Evolutionary conservation across 1,140 invertebrate species (phyloP).

Genomic region (Philopotamus ludificatus): DNA sequence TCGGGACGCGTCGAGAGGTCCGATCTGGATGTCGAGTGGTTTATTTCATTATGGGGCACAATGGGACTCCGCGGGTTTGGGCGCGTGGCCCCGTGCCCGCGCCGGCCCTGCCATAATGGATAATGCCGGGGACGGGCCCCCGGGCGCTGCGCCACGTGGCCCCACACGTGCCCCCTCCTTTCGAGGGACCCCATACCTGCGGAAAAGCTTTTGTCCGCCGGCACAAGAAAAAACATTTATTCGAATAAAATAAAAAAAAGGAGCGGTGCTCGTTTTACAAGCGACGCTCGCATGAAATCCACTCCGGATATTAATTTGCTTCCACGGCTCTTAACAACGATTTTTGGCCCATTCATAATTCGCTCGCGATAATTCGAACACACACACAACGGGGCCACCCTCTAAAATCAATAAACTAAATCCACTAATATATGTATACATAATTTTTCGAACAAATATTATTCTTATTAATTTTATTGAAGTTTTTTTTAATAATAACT

Average conservation of each 20-base stretch:
- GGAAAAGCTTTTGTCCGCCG: background rate
- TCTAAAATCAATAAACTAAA: no score
- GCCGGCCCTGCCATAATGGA: background rate
- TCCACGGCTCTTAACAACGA: background rate
- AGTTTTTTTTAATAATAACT: no score
- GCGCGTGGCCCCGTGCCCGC: background rate
- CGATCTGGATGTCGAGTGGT: conserved; percentile 7
- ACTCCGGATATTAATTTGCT: background rate
- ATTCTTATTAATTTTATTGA: no score
- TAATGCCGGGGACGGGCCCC: background rate
- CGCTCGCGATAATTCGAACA: no score
- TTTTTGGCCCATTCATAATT: background rate
- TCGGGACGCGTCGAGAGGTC: background rate
- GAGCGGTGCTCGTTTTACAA: background rate
- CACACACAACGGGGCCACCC: no score
- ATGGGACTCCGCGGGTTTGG: background rate
- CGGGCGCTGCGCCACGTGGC: background rate
- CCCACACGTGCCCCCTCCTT: conserved; percentile 1
- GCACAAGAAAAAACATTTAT: background rate
- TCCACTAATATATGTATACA: no score
- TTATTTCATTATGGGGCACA: conserved; percentile 3
- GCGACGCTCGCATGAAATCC: background rate
- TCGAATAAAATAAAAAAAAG: no score
- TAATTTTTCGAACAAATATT: no score
- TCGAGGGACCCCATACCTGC: conserved; percentile 12